Percentiles rank a stretch among this genome's conserved stretches.
Conservation (phyloP, 2,888 invertebrate species). For the Alviniconcha strummeri region DNA sequence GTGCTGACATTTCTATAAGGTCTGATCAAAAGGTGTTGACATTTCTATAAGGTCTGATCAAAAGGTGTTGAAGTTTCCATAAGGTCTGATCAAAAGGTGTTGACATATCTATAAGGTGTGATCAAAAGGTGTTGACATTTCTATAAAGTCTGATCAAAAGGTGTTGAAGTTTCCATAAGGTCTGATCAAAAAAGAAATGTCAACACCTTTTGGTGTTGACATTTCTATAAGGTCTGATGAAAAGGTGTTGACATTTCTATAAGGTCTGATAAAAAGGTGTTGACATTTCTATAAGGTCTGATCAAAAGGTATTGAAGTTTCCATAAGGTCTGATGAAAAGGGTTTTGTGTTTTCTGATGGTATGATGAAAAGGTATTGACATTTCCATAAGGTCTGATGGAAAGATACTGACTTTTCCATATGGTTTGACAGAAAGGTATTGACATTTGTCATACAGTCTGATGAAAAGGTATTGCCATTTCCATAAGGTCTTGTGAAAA, state of each 20-base stretch:
- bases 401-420: too few relatives aligned
- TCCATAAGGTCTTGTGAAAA: neutral
- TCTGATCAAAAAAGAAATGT: too few relatives aligned
- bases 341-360: too few relatives aligned
- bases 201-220: too few relatives aligned
- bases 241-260: constrained; percentile 46
- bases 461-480: too few relatives aligned
- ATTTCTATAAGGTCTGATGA: constrained; percentile 47
- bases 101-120: constrained; percentile 39
- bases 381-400: too few relatives aligned
- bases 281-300: too few relatives aligned
- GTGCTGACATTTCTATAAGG: constrained; percentile 30
- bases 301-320: too few relatives aligned
- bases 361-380: too few relatives aligned
- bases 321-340: too few relatives aligned
- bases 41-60: neutral
- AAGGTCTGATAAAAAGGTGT: neutral
- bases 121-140: constrained; percentile 54
- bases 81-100: neutral
- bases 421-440: too few relatives aligned
- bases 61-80: neutral
- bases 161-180: neutral
- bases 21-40: constrained; percentile 57
- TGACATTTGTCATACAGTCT: too few relatives aligned
- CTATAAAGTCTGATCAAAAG: neutral